Conservation (phyloP, 2,888 invertebrate genomes). For the Cylloceria caligata region DNA sequence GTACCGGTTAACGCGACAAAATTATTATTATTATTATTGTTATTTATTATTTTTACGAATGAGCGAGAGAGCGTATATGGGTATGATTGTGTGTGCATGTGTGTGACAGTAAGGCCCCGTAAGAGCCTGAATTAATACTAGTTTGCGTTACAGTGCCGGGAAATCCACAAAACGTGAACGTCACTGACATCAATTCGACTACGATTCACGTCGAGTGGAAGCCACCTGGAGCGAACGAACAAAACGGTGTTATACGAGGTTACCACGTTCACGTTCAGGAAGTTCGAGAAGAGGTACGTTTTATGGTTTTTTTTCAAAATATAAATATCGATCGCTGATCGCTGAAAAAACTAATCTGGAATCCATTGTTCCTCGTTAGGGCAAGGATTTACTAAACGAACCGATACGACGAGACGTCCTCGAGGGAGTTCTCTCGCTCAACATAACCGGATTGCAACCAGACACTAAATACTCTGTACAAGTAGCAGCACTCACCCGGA, state of each 20-base stretch:
- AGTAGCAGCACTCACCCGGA: conserved; percentile 97
- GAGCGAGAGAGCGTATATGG: conserved; percentile 63
- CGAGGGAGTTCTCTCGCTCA: conserved; percentile 91
- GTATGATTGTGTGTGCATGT: conserved; percentile 71
- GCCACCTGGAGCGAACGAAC: conserved; percentile 95
- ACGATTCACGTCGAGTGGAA: conserved; percentile 98
- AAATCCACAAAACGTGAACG: conserved; percentile 97
- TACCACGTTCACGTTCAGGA: conserved; percentile 98
- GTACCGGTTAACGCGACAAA: conserved; percentile 8
- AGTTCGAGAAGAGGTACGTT: conserved; percentile 91
- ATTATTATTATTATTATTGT: conserved; percentile 47
- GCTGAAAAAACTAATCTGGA: background rate
- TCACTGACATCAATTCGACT: conserved; percentile 96
- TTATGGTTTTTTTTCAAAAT: conserved; percentile 1
- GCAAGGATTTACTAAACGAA: conserved; percentile 92
- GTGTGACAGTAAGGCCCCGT: conserved; percentile 63
- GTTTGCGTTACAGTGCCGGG: conserved; percentile 94
- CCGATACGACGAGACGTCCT: conserved; percentile 95
- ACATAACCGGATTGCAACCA: conserved; percentile 96
- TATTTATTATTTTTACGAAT: conserved; percentile 58
- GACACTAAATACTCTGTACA: conserved; percentile 97
- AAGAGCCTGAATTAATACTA: conserved; percentile 72
- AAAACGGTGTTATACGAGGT: conserved; percentile 97
- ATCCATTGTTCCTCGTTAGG: conserved; percentile 83
- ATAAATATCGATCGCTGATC: conserved; percentile 7